Evolutionary conservation across 1,140 invertebrate species (phyloP).

Genomic region (Temnothorax longispinosus): DNA sequence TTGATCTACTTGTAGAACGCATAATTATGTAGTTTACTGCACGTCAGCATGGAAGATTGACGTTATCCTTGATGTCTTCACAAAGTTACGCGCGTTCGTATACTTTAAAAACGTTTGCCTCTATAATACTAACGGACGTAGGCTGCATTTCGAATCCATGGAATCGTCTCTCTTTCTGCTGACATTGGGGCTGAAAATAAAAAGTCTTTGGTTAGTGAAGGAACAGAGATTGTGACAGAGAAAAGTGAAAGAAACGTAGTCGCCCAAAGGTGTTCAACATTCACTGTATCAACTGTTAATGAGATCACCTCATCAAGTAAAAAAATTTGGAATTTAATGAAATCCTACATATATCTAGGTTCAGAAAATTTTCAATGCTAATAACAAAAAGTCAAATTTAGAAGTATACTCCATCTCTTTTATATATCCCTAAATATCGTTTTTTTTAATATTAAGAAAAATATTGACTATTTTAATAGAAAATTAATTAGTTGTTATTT

Average conservation of each 20-base stretch:
- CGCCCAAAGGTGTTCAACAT: neutral
- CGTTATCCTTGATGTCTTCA: neutral
- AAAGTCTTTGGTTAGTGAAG: slow-evolving; percentile 11
- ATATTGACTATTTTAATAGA: neutral
- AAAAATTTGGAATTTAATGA: neutral
- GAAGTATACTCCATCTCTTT: neutral
- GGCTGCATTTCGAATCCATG: neutral
- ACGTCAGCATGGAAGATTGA: neutral
- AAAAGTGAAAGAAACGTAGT: neutral
- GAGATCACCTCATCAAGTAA: neutral
- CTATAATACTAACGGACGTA: neutral
- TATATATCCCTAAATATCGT: neutral
- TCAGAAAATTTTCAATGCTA: neutral
- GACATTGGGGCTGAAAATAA: slow-evolving; percentile 2
- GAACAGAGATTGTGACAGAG: slow-evolving; percentile 17
- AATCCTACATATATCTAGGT: neutral
- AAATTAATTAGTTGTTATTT: neutral
- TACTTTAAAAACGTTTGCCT: neutral
- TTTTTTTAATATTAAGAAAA: neutral
- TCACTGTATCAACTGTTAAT: neutral
- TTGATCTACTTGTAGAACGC: neutral
- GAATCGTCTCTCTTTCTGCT: neutral
- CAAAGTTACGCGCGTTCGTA: neutral
- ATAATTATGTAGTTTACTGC: slow-evolving; percentile 4
- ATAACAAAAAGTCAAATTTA: neutral